These are phyloP conservation scores for Smutsia gigantea DNA, from an alignment of 2,797 vertebrate species.

Conservation along the genomic window DNA sequence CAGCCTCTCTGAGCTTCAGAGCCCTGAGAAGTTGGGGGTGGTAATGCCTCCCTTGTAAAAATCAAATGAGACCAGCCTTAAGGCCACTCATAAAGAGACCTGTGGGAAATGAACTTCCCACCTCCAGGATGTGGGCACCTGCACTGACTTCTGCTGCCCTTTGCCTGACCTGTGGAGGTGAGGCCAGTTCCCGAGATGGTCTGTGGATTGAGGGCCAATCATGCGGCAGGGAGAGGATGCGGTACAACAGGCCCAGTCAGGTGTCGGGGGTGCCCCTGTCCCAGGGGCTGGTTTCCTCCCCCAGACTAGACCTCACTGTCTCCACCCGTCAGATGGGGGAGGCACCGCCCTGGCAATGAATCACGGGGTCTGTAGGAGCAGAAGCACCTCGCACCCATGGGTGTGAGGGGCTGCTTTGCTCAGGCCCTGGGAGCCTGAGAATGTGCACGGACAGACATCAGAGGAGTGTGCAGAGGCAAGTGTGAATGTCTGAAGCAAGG, in stretches of 20 bases:
- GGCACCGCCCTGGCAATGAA: background rate
- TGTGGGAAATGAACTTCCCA: background rate
- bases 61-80: background rate
- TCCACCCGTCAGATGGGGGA: conserved; percentile 50
- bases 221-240: background rate
- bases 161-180: background rate
- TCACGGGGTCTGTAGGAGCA: conserved; percentile 49
- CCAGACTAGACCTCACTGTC: background rate
- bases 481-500: background rate
- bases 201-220: background rate
- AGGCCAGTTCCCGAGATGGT: background rate
- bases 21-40: background rate
- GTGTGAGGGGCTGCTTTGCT: background rate
- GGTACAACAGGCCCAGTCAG: background rate
- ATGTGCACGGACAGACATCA: background rate
- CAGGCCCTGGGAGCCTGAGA: background rate
- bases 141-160: background rate
- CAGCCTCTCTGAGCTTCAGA: background rate
- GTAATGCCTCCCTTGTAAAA: background rate
- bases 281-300: background rate
- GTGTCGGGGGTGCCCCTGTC: background rate
- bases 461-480: conserved; percentile 25
- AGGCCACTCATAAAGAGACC: background rate
- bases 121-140: background rate
- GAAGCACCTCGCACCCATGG: conserved; percentile 43